A percentile compares a stretch with the other conserved stretches of the same genome.
phyloP scores from a whole-genome alignment of 2,888 invertebrate species.

The Trachelus tabidus region DNA sequence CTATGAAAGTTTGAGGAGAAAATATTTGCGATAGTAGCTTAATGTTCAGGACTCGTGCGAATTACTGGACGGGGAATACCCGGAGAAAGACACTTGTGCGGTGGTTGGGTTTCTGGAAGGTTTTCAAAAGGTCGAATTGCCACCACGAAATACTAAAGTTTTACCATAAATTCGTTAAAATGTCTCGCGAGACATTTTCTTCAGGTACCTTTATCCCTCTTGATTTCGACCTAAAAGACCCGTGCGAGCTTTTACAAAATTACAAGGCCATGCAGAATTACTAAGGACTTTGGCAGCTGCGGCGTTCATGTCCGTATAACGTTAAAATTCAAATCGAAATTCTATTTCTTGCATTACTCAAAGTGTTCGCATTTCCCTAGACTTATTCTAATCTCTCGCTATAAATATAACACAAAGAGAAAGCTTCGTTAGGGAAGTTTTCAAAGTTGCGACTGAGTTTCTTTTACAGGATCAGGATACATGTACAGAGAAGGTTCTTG shows the following conservation, averaged over 20 bases:
- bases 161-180: slow-evolving; percentile 23
- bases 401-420: neutral
- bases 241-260: neutral
- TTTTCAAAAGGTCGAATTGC: slow-evolving; percentile 1
- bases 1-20: neutral
- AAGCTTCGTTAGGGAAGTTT: neutral
- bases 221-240: slow-evolving; percentile 6
- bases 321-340: neutral
- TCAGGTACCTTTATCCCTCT: slow-evolving; percentile 8
- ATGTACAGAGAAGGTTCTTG: neutral
- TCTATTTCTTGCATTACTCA: neutral
- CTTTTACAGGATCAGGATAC: neutral
- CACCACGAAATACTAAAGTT: slow-evolving; percentile 12
- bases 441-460: neutral
- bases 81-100: neutral
- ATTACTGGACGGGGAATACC: slow-evolving; percentile 14
- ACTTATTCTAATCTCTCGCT: neutral
- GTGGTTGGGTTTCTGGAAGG: neutral
- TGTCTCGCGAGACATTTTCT: slow-evolving; percentile 12
- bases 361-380: neutral
- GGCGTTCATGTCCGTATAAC: neutral
- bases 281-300: neutral
- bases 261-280: neutral
- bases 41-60: neutral
- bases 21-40: neutral